Evolutionary conservation across 1,140 invertebrate species (phyloP), one percentile per base, ranked within the genome.

Genomic region (Drosophila subobscura): DNA sequence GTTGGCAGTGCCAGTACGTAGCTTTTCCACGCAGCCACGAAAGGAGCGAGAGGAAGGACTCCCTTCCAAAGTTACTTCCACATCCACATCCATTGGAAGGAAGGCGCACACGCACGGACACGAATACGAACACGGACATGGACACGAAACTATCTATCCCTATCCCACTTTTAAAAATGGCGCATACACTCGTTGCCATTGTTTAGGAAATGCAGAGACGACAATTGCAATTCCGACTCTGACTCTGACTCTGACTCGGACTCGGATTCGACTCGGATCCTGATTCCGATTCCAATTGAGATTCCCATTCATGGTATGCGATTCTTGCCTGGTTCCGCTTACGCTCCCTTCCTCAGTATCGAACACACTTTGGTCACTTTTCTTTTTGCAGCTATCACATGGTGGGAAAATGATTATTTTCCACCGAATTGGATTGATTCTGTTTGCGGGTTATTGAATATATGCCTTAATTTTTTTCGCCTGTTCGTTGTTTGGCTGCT

Each of bases 151-250:
- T 86, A 86, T 86, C 81, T 86, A 86, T 86, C 81, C 81, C 83
- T 88, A 88, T 86, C 81, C 83, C 81, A 88, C 81, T 79, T 86
- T 86, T 78, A 71, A 86, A 86, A 86, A 86, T 86, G 81, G 81
- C 81, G 81, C 83, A 86, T 86, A 84, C 65, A 81, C 83, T 86
- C 81, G 81, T 59, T 86, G 83, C 65, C 77, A 77, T 86, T 86
- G 81, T 86, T 86, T 86, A 86, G 81, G 83, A 86, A 86, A 86
- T 86, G 81, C 81, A 88, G 64, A 68, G 70, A 66, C 73, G 66
- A 71, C 73, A 58, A 67, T 58, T 80, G 68, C 74, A 64, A 64
- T 56, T 73, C 46, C 46, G 14, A 27, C 53, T 45, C 14, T 8
- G 16, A 41, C 27, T 65, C 16, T 46, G 25, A 25, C 7, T 68